Evolutionary conservation across 2,888 invertebrate species (phyloP).

Genomic region (Lasioglossum calceatum): DNA sequence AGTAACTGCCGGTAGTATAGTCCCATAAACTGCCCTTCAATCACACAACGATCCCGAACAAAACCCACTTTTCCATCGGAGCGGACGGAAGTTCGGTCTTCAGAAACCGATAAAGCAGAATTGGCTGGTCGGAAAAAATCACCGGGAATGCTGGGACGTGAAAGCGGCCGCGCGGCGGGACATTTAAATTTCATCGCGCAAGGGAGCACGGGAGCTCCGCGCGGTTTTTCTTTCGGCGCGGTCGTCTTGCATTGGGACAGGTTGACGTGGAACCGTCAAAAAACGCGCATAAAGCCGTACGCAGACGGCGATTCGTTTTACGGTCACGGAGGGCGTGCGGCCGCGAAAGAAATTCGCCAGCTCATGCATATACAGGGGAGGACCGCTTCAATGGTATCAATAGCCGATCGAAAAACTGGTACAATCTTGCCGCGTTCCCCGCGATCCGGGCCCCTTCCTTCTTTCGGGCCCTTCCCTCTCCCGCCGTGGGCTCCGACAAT

Average conservation of each 20-base stretch:
- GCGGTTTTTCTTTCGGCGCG: slow-evolving; percentile 28
- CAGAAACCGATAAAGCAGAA: not conserved
- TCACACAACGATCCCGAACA: not conserved
- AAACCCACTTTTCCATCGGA: not conserved
- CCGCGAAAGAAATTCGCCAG: slow-evolving; percentile 78
- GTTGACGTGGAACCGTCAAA: slow-evolving; percentile 69
- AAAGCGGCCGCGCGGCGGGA: slow-evolving; percentile 13
- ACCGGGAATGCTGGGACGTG: not conserved
- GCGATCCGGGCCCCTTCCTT: slow-evolving; percentile 20
- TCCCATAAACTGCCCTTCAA: not conserved
- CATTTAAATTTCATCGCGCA: slow-evolving; percentile 63
- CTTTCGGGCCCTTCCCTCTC: slow-evolving; percentile 1
- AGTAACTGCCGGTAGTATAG: not conserved
- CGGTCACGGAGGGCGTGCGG: slow-evolving; percentile 80
- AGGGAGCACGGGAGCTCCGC: slow-evolving; percentile 32
- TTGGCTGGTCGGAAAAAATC: not conserved
- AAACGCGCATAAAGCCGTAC: slow-evolving; percentile 77
- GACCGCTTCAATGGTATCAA: slow-evolving; percentile 76
- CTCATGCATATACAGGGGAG: slow-evolving; percentile 80
- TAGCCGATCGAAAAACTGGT: slow-evolving; percentile 82
- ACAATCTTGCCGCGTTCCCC: slow-evolving; percentile 78
- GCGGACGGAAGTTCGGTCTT: not conserved
- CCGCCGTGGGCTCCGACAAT: slow-evolving; percentile 40
- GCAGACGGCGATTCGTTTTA: slow-evolving; percentile 77
- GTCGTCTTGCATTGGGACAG: slow-evolving; percentile 55